Percentiles rank a stretch among this genome's conserved stretches.
These are phyloP conservation scores for Cosmia trapezina DNA, from an alignment of 2,888 invertebrate genomes.

Conservation along the genomic window DNA sequence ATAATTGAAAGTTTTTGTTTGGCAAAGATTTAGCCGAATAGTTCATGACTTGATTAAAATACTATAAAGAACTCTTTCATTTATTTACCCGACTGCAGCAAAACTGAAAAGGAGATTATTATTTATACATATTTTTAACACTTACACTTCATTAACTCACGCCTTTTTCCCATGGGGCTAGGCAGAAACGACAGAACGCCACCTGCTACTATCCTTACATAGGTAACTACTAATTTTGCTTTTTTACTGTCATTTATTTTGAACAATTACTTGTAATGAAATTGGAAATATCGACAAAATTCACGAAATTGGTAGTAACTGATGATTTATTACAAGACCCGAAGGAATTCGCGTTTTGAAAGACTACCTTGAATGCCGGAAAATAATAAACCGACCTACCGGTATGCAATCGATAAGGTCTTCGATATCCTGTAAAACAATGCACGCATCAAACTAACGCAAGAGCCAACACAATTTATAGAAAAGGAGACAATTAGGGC, in stretches of 20 bases:
- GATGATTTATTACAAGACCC: background rate
- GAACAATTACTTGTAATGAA: no score
- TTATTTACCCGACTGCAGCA: background rate
- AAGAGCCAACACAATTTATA: background rate
- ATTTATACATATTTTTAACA: background rate
- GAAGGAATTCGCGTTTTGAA: slow-evolving; percentile 33
- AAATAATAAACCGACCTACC: background rate
- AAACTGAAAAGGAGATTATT: background rate
- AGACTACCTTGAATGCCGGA: slow-evolving; percentile 27
- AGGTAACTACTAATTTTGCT: no score
- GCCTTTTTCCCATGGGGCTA: no score
- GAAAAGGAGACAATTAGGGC: background rate
- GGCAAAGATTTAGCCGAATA: no score
- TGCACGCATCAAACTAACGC: background rate
- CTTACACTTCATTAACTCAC: no score
- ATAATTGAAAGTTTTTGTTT: no score
- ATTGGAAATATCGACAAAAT: background rate
- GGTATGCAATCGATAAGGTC: slow-evolving; percentile 2
- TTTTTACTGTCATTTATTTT: no score
- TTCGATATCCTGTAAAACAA: slow-evolving; percentile 1
- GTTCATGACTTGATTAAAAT: no score
- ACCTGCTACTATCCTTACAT: no score
- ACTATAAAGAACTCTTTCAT: no score
- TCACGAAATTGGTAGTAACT: background rate
- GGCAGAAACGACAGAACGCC: no score